Evolutionary conservation across 2,113 vertebrate species (phyloP), one percentile per base, ranked within the genome.

Genomic region (Proteles cristata): DNA sequence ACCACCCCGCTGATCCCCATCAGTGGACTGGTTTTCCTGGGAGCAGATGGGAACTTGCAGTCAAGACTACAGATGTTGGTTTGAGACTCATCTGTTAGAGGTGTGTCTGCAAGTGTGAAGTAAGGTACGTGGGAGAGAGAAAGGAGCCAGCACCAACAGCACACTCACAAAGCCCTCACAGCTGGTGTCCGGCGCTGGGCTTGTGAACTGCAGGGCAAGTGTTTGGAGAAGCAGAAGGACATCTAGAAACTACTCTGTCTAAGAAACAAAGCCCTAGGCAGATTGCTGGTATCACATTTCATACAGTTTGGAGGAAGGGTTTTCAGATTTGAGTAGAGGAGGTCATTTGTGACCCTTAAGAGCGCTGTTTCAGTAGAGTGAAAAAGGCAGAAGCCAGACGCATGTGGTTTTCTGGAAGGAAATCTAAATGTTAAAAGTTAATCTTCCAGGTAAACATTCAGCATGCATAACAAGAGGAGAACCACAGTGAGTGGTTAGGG

Each of bases 1-100:
- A 3, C 50, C 28, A 2, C 43, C n/a, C 14, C 1, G 0, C 9
- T 10, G 11, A 15, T 58, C 43, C 14, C 48, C 19, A 21, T 15
- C 45, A 6, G 12, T 45, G 35, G 16, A 12, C 5, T 12, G n/a
- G 31, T 16, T 21, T 76, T 68, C 8, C 0, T 58, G 58, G n/a
- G n/a, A 90, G 33, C 48, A 26, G 1, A 8, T n/a, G 55, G n/a
- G 69, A 69, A 77, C 76, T 55, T 90, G 10, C 6, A n/a, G 23
- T 39, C 7, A 19, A 48, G 43, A 43, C 15, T 55, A 1, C 19
- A 83, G n/a, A 5, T 69, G 39, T 45, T 66, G 69, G 8, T 61
- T 58, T 39, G 1, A 77, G 35, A n/a, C 25, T 88, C 43, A 11
- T 50, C 35, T 85, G 7, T 73, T 33, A 31, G 35, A 76, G 12